Evolutionary conservation across 2,888 invertebrate species (phyloP), one percentile per base, ranked within the genome.

Genomic region (Ophioninae sp.): DNA sequence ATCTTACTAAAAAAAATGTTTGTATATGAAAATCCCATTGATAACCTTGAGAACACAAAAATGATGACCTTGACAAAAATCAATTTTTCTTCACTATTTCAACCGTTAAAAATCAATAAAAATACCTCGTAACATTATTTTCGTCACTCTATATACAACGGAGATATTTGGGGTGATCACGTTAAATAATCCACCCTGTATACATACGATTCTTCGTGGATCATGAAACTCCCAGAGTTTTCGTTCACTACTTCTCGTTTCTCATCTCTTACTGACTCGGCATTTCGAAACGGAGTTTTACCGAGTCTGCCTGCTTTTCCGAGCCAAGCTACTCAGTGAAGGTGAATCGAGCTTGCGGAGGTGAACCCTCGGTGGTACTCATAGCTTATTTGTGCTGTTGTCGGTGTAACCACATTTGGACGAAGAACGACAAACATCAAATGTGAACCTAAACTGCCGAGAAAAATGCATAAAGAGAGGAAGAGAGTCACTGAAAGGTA

Each of bases 301-400:
- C 7, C 6, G 30, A 64, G 56, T 75, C 44, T 56, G 39, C 30
- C 13, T n/a, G 59, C 56, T 62, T 57, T 39, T 74, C 41, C 23
- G 10, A 37, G 20, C 7, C 23, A 20, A 41, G 30, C 68, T 44
- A 76, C 59, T 78, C 57, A 20, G 64, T 21, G 41, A 69, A 64
- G 76, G 81, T 83, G 73, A 80, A 81, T 83, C 23, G 69, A 78
- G 73, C 77, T 74, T 44, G 30, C 64, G 44, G 44, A 68, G 21
- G 77, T 30, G 23, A 73, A 56, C 30, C 61, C 70, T 67, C 50
- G 50, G 37, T 70, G 39, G 21, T 50, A 17, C 10, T 39, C 50
- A 50, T 56, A 20, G 13, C 10, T 61, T 68, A 69, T 77, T 69
- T 44, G 37, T 44, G 44, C 30, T 21, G 20, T 41, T 37, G 41